phyloP scores from a whole-genome alignment of 35 echinoderm and acorn worm species.

The Ophiothrix spiculata region DNA sequence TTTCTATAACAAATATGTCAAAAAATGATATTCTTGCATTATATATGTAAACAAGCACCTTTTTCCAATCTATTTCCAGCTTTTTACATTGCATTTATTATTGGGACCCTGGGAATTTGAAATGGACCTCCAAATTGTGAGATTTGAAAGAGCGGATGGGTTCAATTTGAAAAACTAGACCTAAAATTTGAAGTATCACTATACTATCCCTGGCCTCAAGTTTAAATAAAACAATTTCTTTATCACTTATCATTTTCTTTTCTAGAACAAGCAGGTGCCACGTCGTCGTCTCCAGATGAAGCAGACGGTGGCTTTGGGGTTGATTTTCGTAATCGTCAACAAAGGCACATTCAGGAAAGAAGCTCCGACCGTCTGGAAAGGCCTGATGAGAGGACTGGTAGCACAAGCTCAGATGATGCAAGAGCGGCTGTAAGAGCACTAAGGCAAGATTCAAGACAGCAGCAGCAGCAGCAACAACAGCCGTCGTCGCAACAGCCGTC shows the following conservation, averaged over 20 bases:
- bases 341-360: conserved; percentile 25
- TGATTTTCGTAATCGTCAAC: conserved; percentile 25
- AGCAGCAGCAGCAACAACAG: not conserved
- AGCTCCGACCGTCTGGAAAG: not conserved
- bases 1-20: no score
- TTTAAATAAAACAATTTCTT: no score
- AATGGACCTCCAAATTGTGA: no score
- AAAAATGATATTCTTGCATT: no score
- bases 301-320: conserved; percentile 65
- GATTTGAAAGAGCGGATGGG: no score
- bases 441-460: conserved; percentile 16
- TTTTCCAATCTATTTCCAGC: no score
- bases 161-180: no score
- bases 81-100: no score
- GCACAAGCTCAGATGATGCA: conserved; percentile 63
- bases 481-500: not conserved
- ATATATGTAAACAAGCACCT: no score
- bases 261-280: not conserved
- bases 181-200: no score
- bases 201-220: no score
- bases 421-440: conserved; percentile 68
- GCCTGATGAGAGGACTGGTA: conserved; percentile 23
- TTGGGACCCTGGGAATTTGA: no score
- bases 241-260: not conserved
- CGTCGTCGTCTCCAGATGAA: not conserved